phyloP scores from a whole-genome alignment of 2,797 vertebrate species.

The Tragelaphus oryx region DNA sequence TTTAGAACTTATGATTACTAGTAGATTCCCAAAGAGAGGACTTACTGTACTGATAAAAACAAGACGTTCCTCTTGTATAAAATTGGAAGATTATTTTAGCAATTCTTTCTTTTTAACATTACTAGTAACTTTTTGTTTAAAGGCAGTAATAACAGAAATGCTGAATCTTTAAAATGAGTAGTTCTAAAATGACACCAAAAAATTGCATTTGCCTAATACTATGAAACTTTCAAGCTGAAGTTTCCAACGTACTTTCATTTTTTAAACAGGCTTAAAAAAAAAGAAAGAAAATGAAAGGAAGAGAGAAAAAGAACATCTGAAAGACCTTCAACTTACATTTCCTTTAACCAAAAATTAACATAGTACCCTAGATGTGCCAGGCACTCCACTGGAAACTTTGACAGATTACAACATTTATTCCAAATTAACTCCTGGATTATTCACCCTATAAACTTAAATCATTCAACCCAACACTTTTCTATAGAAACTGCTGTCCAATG shows the following conservation, averaged over 20 bases:
- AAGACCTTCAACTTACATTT: neutral
- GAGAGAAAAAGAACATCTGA: neutral
- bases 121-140: neutral
- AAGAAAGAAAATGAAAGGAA: slow-evolving; percentile 19
- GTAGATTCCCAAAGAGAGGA: neutral
- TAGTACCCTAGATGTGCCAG: neutral
- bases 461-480: slow-evolving; percentile 11
- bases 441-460: neutral
- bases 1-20: neutral
- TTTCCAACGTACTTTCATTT: slow-evolving; percentile 20
- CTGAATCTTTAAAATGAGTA: slow-evolving; percentile 28
- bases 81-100: slow-evolving; percentile 32
- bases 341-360: slow-evolving; percentile 32
- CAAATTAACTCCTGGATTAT: neutral
- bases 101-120: slow-evolving; percentile 1
- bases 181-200: slow-evolving; percentile 30
- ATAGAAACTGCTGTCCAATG: slow-evolving; percentile 14
- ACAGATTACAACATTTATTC: neutral
- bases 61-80: slow-evolving; percentile 31
- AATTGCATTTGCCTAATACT: slow-evolving; percentile 44
- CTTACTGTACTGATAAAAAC: neutral
- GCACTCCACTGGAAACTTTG: neutral
- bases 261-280: neutral
- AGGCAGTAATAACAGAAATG: neutral
- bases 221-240: slow-evolving; percentile 41